Percentiles rank a stretch among this genome's conserved stretches.
phyloP scores from a whole-genome alignment of 1,140 invertebrate species.

The Hypsibius dujardini region DNA sequence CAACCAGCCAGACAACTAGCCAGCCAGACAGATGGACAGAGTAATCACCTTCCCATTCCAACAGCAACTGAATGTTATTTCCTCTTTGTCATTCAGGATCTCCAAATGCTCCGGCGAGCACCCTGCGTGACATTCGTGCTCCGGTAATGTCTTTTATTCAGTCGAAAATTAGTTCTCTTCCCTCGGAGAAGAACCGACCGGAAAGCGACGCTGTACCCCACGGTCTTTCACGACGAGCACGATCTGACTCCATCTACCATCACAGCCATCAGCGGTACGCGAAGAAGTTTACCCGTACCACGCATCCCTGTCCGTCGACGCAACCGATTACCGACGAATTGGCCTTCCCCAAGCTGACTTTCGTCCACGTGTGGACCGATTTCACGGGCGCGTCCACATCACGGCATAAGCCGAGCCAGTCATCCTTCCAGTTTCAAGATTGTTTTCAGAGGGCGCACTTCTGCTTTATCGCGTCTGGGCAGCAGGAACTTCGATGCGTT shows the following conservation, averaged over 20 bases:
- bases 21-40: too few relatives aligned
- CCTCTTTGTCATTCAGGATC: background rate
- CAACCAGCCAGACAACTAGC: too few relatives aligned
- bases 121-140: background rate
- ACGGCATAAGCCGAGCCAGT: background rate
- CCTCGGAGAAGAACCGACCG: background rate
- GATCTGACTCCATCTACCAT: background rate
- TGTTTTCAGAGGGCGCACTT: background rate
- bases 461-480: background rate
- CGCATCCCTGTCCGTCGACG: background rate
- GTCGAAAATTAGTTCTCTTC: background rate
- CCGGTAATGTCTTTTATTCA: background rate
- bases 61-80: too few relatives aligned
- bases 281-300: background rate
- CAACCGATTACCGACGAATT: background rate
- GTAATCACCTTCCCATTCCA: too few relatives aligned
- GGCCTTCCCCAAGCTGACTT: background rate
- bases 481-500: background rate
- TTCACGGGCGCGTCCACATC: too few relatives aligned
- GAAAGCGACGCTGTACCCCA: background rate
- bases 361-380: conserved; percentile 3
- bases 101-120: background rate
- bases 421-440: background rate
- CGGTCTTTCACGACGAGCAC: background rate
- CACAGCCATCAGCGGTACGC: background rate